phyloP scores from a whole-genome alignment of 2,888 invertebrate genomes.

The Aphodius granarius region DNA sequence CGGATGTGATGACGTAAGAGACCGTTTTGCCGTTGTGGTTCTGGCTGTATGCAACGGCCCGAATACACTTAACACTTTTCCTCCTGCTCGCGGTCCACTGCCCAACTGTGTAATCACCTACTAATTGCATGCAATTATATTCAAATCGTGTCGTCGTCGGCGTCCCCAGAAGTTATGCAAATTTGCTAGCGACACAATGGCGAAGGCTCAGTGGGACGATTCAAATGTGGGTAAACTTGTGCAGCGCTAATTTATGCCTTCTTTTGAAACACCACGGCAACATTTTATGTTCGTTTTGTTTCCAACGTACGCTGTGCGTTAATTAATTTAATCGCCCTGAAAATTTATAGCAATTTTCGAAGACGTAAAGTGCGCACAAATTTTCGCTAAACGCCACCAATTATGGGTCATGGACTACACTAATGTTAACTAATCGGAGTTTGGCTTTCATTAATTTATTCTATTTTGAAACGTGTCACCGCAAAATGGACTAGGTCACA shows the following conservation, averaged over 20 bases:
- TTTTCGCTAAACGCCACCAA: neutral
- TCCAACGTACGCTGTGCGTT: constrained; percentile 5
- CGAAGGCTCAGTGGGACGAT: constrained; percentile 14
- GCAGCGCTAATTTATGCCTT: constrained; percentile 6
- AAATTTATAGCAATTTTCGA: constrained; percentile 1
- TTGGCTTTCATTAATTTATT: neutral
- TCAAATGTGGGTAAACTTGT: constrained; percentile 1
- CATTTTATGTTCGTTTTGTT: neutral
- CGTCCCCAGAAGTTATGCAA: constrained; percentile 46
- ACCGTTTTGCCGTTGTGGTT: constrained; percentile 29
- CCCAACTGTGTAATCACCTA: constrained; percentile 53
- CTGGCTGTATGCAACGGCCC: constrained; percentile 40
- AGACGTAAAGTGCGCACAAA: neutral
- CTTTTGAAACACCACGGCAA: constrained; percentile 1
- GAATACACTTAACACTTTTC: constrained; percentile 48
- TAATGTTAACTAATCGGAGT: neutral
- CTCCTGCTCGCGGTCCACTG: constrained; percentile 44
- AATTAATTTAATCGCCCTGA: constrained; percentile 12
- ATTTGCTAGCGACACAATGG: constrained; percentile 35
- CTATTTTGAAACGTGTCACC: neutral
- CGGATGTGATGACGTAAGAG: constrained; percentile 32
- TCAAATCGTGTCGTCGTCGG: constrained; percentile 44
- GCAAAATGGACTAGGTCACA: neutral
- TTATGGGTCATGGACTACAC: neutral
- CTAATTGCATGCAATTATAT: constrained; percentile 54